A percentile compares a stretch with the other conserved stretches of the same genome.
These are phyloP conservation scores for Melospiza georgiana DNA, from an alignment of 2,113 vertebrate species.

Conservation along the genomic window DNA sequence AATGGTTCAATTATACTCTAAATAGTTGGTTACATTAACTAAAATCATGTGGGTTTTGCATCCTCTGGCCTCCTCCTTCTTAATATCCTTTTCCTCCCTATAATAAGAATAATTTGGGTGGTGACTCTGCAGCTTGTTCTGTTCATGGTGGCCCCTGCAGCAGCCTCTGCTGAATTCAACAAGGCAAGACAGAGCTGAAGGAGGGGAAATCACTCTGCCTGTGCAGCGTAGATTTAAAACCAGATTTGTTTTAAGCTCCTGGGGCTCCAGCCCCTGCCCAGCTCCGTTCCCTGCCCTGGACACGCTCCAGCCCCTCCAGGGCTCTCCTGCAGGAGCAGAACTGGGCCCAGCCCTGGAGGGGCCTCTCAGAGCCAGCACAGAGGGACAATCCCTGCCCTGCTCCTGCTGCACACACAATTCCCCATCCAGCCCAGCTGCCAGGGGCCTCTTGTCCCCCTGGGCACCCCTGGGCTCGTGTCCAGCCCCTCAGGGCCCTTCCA, in stretches of 20 bases:
- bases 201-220: background rate
- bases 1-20: slow-evolving; percentile 16
- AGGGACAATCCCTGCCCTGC: background rate
- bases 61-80: background rate
- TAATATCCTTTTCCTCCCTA: background rate
- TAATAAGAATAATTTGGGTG: background rate
- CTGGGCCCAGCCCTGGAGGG: background rate
- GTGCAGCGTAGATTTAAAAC: background rate
- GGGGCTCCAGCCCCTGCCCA: background rate
- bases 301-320: background rate
- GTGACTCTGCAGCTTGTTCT: background rate
- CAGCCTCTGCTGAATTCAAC: background rate
- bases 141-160: background rate
- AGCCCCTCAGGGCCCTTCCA: too few relatives aligned
- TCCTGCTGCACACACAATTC: background rate
- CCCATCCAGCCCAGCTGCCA: background rate
- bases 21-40: slow-evolving; percentile 22
- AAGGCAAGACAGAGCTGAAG: background rate
- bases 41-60: background rate
- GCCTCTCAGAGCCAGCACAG: background rate
- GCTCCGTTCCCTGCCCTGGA: background rate
- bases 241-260: background rate
- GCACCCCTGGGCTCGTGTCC: background rate
- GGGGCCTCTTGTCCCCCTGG: background rate
- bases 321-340: background rate